Percentiles rank a stretch among this genome's conserved stretches.
Evolutionary conservation across 2,797 vertebrate species (phyloP).

Genomic region (Meda fulgida): DNA sequence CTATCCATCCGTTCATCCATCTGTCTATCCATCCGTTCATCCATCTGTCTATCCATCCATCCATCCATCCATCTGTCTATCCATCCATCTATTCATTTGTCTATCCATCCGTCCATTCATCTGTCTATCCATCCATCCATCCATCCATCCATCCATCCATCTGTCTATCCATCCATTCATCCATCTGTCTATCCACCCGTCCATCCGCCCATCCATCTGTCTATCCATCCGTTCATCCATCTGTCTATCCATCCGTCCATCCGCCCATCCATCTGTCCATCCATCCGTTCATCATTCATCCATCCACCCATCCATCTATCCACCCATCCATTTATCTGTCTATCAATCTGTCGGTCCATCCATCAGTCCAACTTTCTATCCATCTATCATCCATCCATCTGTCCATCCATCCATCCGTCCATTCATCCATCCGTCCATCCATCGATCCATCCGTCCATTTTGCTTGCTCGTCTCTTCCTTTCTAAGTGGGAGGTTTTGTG

Average conservation of each 20-base stretch:
- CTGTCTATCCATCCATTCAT: too few relatives aligned
- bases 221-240: not conserved
- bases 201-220: too few relatives aligned
- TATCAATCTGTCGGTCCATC: not conserved
- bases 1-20: too few relatives aligned
- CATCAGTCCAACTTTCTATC: too few relatives aligned
- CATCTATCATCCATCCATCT: not conserved
- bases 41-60: too few relatives aligned
- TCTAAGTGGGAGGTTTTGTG: not conserved
- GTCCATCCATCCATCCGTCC: accelerated
- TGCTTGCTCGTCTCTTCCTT: not conserved
- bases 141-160: too few relatives aligned
- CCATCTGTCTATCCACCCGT: too few relatives aligned
- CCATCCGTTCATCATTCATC: not conserved
- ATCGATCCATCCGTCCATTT: not conserved
- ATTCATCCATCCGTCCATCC: not conserved
- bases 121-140: too few relatives aligned
- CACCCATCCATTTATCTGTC: not conserved
- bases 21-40: too few relatives aligned
- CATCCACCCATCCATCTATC: not conserved
- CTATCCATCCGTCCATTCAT: not conserved
- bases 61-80: too few relatives aligned
- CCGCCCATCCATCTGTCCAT: not conserved
- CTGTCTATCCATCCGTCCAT: accelerated
- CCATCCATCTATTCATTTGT: too few relatives aligned